A percentile compares a stretch with the other conserved stretches of the same genome.
phyloP scores from a whole-genome alignment of 2,888 invertebrate genomes.

The Rhamnusium bicolor region DNA sequence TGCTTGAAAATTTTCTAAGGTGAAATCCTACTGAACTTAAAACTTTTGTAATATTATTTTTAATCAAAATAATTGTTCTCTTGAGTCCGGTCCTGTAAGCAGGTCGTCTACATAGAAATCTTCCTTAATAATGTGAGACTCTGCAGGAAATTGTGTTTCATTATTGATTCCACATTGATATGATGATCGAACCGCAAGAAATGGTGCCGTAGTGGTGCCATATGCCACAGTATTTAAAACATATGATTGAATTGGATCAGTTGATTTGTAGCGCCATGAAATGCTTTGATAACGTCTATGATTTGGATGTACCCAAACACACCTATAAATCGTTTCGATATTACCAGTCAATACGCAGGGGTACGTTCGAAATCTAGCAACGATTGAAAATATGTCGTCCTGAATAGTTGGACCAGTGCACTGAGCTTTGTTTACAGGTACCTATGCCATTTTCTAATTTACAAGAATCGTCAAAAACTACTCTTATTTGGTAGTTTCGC shows the following conservation, averaged over 20 bases:
- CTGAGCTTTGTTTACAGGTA: conserved; percentile 2
- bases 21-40: background rate
- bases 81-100: background rate
- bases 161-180: background rate
- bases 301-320: background rate
- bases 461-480: conserved; percentile 2
- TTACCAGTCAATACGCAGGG: background rate
- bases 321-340: background rate
- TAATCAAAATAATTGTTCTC: background rate
- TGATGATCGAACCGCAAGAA: background rate
- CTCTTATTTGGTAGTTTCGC: conserved; percentile 5
- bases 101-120: conserved; percentile 9
- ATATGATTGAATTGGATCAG: conserved; percentile 1
- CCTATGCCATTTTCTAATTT: background rate
- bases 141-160: background rate
- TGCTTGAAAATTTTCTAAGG: conserved; percentile 4
- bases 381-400: conserved; percentile 1
- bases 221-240: conserved; percentile 2
- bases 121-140: background rate
- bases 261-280: background rate
- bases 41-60: background rate
- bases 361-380: conserved; percentile 2
- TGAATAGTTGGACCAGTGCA: conserved; percentile 6
- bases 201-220: background rate
- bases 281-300: background rate